Base-by-base conservation (phyloP, 2,113 vertebrate species). In the Melospiza melodia region DNA sequence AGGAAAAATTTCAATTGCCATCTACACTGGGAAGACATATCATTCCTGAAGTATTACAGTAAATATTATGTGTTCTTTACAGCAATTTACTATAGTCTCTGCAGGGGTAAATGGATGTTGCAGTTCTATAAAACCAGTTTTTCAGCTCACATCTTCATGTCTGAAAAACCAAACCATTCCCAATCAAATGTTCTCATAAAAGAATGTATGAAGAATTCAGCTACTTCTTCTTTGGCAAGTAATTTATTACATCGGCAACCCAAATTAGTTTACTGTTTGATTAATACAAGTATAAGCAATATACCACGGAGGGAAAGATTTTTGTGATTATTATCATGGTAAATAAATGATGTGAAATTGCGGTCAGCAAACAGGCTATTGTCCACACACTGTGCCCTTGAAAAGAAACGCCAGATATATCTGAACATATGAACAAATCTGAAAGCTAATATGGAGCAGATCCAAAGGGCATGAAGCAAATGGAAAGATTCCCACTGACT, bases 391-490 rank as follows among this genome's bases (percentile, higher is more conserved):
- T 71, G 25, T 88, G 68, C 41, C 92, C 92, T 96, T 95, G 93
- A 90, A 94, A 96, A 91, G 21, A 65, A 93, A 67, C n/a, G 35
- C 57, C 93, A 88, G 75, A 41, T 83, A 82, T 16, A 83, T 75
- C 78, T 88, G 87, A 95, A 66, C 51, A 71, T 72, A 61, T 43
- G 94, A 96, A 79, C 77, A 74, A 79, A 63, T 83, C 81, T 90
- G 95, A 95, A 91, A 94, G 82, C 87, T 85, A 41, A 79, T 63
- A n/a, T 95, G 94, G 93, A 83, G 30, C 55, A 74, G 61, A 55
- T 94, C 93, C 95, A 95, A 69, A 63, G 59, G 78, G 59, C 61
- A 12, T 67, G 78, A 95, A 95, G 75, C 31, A 85, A 93, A 71
- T 84, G 82, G 84, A 93, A 87, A 37, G 51, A 72, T 93, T 87